Base-by-base conservation (phyloP, 2,113 vertebrate genomes). In the Isurus oxyrinchus region DNA sequence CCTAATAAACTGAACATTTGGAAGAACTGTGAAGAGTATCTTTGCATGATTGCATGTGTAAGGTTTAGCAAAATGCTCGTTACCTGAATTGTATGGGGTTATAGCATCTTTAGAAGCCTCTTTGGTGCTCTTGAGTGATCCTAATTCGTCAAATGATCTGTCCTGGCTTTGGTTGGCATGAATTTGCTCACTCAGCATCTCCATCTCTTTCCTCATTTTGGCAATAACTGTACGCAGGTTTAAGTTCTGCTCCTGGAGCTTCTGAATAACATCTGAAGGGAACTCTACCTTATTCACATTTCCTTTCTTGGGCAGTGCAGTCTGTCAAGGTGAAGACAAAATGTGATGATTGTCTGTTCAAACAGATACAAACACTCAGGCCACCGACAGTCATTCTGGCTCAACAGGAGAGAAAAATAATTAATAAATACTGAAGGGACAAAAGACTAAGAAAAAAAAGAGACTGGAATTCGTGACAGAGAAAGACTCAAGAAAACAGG, bases 191-290 rank as follows among this genome's bases (percentile, higher is more conserved):
- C 97, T 97, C 7, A 99, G 97, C 3, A 72, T 96, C 67, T 99
- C 99, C 98, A 99, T 99, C 96, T 99, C 98, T 69, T 97, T 98
- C 97, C 98, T 98, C 99, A 99, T 99, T 94, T 98, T 98, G 5
- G 98, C 95, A 13, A 99, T 90, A 10, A 98, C 98, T 0, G 96
- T 96, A 25, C 98, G 97, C 96, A 99, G 97, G 96, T 72, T 98
- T 16, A 95, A 72, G 96, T 99, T 99, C 97, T 99, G 98, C 97
- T 98, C 97, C 97, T 98, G 98, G 1, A 99, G 97, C 61, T 94
- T 97, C 97, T 96, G 97, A 40, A 99, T 97, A 97, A 98, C 98
- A 90, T 97, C 97, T 2, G 98, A 97, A n/a, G 97, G 96, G 96
- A 97, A 97, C 49, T 90, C 88, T 25, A 57, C 5, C 40, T 79